Conservation (phyloP, 2,888 invertebrate genomes). For the Oscheius sp. region DNA sequence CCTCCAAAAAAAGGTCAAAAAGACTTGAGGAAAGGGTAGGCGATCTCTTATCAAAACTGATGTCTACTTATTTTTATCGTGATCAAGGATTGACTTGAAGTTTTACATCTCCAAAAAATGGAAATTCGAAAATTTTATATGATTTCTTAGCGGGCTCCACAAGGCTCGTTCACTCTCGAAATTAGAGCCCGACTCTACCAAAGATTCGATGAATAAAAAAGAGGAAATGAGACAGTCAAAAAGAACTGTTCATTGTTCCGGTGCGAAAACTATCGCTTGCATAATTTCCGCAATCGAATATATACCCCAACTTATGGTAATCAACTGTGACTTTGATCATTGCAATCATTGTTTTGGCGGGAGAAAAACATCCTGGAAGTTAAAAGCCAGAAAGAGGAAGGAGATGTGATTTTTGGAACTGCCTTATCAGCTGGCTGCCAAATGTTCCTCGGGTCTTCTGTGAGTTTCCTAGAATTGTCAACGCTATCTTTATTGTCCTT, state of each 20-base stretch:
- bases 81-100: background rate
- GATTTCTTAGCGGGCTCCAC: too few species aligned
- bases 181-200: too few species aligned
- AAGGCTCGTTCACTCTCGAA: too few species aligned
- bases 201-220: too few species aligned
- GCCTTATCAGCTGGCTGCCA: background rate
- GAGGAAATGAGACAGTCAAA: too few species aligned
- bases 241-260: background rate
- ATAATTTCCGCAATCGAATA: background rate
- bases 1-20: too few species aligned
- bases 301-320: constrained; percentile 2
- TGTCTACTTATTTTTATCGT: background rate
- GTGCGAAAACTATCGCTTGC: background rate
- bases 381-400: background rate
- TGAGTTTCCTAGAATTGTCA: background rate
- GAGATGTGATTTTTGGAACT: background rate
- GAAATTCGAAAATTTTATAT: too few species aligned
- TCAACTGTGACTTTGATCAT: background rate
- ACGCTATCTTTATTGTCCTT: background rate
- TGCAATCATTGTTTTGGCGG: too few species aligned
- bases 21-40: too few species aligned
- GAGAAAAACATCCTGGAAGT: background rate
- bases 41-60: background rate
- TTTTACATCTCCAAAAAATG: too few species aligned
- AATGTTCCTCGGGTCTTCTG: background rate